Conservation (phyloP, 2,113 vertebrate genomes). For the Menidia beryllina region DNA sequence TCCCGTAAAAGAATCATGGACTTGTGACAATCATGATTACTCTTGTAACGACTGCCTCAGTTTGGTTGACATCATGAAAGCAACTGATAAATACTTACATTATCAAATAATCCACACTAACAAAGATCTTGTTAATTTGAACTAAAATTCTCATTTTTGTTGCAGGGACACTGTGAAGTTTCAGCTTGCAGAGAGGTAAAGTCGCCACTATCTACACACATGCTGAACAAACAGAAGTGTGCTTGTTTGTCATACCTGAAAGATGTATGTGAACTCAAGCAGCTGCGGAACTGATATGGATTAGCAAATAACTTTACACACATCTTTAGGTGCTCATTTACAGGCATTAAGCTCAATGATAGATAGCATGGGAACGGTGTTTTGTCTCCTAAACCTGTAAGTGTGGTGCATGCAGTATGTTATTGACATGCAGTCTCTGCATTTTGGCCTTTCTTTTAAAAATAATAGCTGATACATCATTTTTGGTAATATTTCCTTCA, state of each 20-base stretch:
- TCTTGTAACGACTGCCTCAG: no score
- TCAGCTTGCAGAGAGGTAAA: conserved; percentile 17
- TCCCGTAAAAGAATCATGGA: no score
- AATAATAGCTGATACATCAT: background rate
- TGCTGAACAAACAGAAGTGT: background rate
- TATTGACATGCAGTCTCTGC: no score
- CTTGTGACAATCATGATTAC: no score
- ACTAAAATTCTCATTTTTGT: background rate
- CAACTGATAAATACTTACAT: no score
- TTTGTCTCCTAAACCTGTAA: background rate
- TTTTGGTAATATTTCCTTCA: background rate
- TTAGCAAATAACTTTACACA: conserved; percentile 72
- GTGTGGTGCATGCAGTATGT: background rate
- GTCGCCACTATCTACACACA: conserved; percentile 3
- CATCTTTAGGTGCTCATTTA: conserved; percentile 71
- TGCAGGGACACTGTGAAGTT: background rate
- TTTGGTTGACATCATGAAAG: no score
- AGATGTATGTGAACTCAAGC: conserved; percentile 62
- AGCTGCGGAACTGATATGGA: conserved; percentile 62
- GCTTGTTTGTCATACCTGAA: conserved; percentile 5
- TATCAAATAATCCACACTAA: background rate
- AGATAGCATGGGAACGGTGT: background rate
- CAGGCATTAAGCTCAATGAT: conserved; percentile 47
- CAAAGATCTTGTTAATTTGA: background rate
- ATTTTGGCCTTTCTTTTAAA: no score